phyloP scores from a whole-genome alignment of 1,140 invertebrate species.

The Acyrthosiphon pisum region DNA sequence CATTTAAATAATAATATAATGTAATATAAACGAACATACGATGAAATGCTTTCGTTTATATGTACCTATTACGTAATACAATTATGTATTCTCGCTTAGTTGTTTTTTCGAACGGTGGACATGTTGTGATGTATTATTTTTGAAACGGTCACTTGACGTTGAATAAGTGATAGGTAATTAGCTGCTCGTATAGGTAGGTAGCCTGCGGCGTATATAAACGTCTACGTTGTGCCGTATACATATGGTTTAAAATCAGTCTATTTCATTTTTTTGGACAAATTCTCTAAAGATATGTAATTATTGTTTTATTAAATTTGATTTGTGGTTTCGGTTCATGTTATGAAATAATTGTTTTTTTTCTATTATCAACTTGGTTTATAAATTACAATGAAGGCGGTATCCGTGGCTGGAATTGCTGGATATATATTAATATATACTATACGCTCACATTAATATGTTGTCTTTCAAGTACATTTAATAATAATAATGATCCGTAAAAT shows the following conservation, averaged over 20 bases:
- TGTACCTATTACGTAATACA: neutral
- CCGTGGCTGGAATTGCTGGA: neutral
- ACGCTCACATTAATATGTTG: neutral
- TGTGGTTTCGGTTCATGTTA: neutral
- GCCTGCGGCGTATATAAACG: neutral
- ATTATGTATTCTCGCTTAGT: neutral
- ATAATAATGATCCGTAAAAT: slow-evolving; percentile 30
- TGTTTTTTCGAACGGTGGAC: neutral
- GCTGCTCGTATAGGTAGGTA: neutral
- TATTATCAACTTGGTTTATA: neutral
- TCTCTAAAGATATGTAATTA: neutral
- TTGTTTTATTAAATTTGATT: slow-evolving; percentile 22
- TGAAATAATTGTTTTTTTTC: neutral
- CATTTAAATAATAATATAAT: neutral
- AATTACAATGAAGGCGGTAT: neutral
- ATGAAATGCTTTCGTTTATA: neutral
- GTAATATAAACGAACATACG: neutral
- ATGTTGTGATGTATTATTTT: neutral
- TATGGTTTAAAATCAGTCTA: neutral
- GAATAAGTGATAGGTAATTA: neutral
- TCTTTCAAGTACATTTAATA: neutral
- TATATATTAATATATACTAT: slow-evolving; percentile 10
- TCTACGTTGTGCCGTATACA: neutral
- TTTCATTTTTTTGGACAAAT: neutral
- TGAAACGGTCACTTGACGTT: neutral